Evolutionary conservation across 2,797 vertebrate species (phyloP).

Genomic region (Chaenodraco wilsoni): DNA sequence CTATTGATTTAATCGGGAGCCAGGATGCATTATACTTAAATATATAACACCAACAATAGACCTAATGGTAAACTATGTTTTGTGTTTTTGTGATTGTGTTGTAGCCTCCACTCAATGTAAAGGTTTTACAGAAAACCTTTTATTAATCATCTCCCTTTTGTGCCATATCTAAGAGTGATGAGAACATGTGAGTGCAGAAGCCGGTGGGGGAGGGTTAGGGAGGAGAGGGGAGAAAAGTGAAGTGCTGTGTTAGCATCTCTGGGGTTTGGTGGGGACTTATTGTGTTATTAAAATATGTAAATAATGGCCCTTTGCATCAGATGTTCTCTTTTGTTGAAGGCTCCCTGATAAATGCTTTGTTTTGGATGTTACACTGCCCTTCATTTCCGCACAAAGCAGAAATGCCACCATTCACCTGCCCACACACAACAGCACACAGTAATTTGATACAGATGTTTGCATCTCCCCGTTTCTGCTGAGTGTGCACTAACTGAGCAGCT

Average conservation of each 20-base stretch:
- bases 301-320: constrained; percentile 16
- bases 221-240: constrained; percentile 22
- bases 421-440: constrained; percentile 35
- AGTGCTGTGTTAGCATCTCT: constrained; percentile 45
- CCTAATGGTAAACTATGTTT: background rate
- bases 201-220: background rate
- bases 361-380: constrained; percentile 24
- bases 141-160: background rate
- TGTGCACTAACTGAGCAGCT: constrained; percentile 55
- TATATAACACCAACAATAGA: background rate
- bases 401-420: constrained; percentile 20
- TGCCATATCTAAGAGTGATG: constrained; percentile 23
- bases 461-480: constrained; percentile 63
- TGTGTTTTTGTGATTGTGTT: constrained; percentile 2
- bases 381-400: constrained; percentile 38
- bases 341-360: constrained; percentile 52
- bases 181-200: constrained; percentile 30
- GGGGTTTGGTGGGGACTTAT: constrained; percentile 12
- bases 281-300: constrained; percentile 62
- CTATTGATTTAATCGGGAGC: background rate
- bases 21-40: background rate
- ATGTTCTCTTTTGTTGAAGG: constrained; percentile 15
- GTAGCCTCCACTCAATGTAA: background rate
- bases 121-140: background rate
- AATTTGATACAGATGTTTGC: constrained; percentile 47